A percentile compares a stretch with the other conserved stretches of the same genome.
Evolutionary conservation across 2,113 vertebrate genomes (phyloP).

Genomic region (Pitta sordida): DNA sequence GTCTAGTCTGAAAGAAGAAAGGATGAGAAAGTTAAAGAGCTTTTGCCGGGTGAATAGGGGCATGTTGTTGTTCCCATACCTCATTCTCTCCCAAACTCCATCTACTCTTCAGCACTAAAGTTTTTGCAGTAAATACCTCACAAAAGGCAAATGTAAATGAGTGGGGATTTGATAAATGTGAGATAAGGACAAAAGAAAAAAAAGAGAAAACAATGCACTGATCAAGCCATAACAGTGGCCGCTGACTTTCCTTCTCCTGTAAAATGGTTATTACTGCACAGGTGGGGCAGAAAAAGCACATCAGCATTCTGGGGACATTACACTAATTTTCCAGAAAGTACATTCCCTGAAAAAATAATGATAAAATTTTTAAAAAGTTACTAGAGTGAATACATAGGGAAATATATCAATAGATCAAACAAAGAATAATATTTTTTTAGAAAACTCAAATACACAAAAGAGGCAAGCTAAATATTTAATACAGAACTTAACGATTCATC

Average conservation of each 20-base stretch:
- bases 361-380: not conserved
- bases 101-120: not conserved
- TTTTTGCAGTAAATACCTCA: not conserved
- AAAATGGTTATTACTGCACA: not conserved
- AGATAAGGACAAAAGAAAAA: not conserved
- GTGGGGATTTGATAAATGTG: not conserved
- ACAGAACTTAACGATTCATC: not conserved
- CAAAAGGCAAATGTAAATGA: not conserved
- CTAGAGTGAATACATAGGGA: not conserved
- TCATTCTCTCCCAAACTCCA: not conserved
- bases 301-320: not conserved
- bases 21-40: not conserved
- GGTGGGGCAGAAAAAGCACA: not conserved
- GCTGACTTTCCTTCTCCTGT: not conserved
- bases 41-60: rapidly evolving
- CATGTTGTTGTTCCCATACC: not conserved
- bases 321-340: not conserved
- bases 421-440: not conserved
- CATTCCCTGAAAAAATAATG: not conserved
- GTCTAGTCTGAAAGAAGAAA: not conserved
- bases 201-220: not conserved
- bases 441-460: not conserved
- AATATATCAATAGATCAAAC: not conserved
- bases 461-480: not conserved
- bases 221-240: not conserved